Base-by-base conservation (phyloP, 2,888 invertebrate species). In the Steinernema scapterisci region DNA sequence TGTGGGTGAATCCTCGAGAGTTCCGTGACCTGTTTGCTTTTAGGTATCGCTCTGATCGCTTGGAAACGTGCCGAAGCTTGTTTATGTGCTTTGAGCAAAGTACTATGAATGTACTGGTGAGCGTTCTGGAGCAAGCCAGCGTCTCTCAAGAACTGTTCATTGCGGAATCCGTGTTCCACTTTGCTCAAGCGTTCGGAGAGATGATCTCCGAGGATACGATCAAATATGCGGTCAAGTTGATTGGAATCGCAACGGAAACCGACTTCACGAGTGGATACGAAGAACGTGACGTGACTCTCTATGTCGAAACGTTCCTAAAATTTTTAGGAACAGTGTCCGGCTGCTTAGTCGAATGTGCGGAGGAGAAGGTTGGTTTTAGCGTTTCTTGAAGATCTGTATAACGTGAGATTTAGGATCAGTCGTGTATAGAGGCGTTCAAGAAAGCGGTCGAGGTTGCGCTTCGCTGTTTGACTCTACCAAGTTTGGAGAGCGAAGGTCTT, bases 141-240 rank as follows among this genome's bases (percentile, higher is more conserved):
- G 13, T 13, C 31, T 7, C 16, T 3, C 63, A 31, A 1, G 38
- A 63, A 3, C 27, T 63, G 5, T 63, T 7, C n/a, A 6, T 7
- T 1, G 63, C 63, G 1, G 63, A 63, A 31, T 63, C 63, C 31
- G 63, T 63, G 25, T 63, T 31, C 63, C 63, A 63, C 63, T 9
- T 63, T 16, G 9, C n/a, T 13, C 63, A 63, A 7, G 21, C 16
- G 25, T 27, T 63, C n/a, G 63, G 63, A n/a, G 63, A 63, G 11
- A 27, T 63, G 16, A 63, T 63, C 27, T 27, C 25, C 16, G 63
- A 63, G 63, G 27, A 31, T 1, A 63, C 16, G 9, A 19, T 63
- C 63, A 13, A 27, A 21, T 31, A 16, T 31, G 38, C 27, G 6
- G 19, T 38, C 38, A 27, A 31, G n/a, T 13, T 63, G 63, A 31